Conservation (phyloP, 1,140 invertebrate species). For the Agrilus planipennis region DNA sequence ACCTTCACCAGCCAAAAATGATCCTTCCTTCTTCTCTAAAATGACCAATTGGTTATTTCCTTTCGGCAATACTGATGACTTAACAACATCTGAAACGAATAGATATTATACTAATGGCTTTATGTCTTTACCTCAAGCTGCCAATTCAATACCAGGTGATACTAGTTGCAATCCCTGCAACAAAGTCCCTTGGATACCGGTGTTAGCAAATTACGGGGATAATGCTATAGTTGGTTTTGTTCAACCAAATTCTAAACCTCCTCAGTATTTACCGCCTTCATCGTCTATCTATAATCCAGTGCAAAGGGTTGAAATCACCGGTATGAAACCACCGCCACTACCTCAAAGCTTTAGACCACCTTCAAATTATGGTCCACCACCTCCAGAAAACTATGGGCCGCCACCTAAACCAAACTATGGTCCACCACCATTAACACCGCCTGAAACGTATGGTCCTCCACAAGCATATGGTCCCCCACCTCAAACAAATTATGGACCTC, state of each 20-base stretch:
- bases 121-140: conserved; percentile 8
- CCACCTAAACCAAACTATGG: not conserved
- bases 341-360: conserved; percentile 5
- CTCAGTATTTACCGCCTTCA: not conserved
- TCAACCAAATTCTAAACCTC: conserved; percentile 10
- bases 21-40: conserved; percentile 16
- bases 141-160: conserved; percentile 29
- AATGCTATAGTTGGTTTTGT: conserved; percentile 19
- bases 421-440: not conserved
- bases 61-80: conserved; percentile 7
- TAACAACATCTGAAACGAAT: conserved; percentile 7
- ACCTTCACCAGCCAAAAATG: conserved; percentile 1
- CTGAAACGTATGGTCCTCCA: conserved; percentile 19
- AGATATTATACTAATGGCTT: conserved; percentile 10
- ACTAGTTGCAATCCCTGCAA: conserved; percentile 67
- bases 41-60: conserved; percentile 17
- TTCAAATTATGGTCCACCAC: conserved; percentile 14
- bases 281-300: too few species aligned
- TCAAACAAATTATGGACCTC: conserved; percentile 10
- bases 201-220: conserved; percentile 36
- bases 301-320: not conserved
- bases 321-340: not conserved
- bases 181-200: conserved; percentile 63
- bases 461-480: conserved; percentile 18
- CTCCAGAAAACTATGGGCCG: conserved; percentile 11